Conservation (phyloP, 2,113 vertebrate species). For the Neofelis nebulosa region DNA sequence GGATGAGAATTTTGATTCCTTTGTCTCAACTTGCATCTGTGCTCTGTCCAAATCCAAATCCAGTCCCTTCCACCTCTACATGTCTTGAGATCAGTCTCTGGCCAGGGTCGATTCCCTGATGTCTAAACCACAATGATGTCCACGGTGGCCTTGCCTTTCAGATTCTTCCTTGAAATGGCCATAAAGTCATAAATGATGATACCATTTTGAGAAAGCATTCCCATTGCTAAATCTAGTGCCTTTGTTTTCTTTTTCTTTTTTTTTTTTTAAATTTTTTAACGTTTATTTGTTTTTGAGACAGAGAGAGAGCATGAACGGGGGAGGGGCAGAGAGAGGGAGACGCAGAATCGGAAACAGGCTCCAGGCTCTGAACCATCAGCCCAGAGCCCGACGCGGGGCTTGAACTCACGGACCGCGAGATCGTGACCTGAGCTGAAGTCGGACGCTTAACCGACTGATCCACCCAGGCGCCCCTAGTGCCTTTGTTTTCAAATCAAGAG, state of each 20-base stretch:
- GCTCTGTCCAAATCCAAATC: background rate
- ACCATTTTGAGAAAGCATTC: background rate
- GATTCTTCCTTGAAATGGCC: background rate
- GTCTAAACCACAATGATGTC: background rate
- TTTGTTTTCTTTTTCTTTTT: background rate
- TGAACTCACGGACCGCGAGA: no score
- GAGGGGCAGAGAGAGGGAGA: no score
- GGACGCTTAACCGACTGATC: no score
- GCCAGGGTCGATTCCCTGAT: background rate
- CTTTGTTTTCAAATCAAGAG: background rate
- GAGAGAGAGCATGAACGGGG: no score
- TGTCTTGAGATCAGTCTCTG: background rate
- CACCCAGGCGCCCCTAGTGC: no score
- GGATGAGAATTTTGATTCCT: background rate
- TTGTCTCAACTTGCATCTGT: background rate
- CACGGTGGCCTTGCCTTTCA: background rate
- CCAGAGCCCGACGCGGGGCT: no score
- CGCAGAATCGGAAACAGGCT: no score
- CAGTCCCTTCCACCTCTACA: background rate
- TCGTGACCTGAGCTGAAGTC: no score
- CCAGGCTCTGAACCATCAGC: no score
- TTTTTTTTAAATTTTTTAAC: no score
- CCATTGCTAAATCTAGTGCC: background rate
- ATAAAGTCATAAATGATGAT: background rate
- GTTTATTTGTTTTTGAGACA: no score